Evolutionary conservation across 2,797 vertebrate species (phyloP), one percentile per base, ranked within the genome.

Genomic region (Myioborus miniatus): DNA sequence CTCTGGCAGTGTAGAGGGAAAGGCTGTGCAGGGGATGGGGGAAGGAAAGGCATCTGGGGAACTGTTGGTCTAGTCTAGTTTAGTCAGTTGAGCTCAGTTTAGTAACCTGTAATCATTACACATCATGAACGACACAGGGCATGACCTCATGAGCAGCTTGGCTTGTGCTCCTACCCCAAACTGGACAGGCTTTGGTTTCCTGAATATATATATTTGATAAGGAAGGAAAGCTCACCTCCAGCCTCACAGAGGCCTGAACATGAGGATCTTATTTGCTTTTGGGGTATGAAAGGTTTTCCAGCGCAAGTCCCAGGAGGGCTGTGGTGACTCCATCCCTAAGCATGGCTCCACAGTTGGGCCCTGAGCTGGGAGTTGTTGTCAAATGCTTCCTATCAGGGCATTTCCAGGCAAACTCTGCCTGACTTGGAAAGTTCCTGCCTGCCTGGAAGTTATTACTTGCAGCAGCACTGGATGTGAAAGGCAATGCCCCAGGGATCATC

Each of bases 1-100:
- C n/a, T 36, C 62, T 46, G 63, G 49, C 36, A 65, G 27, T 0
- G 0, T 1, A 2, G 36, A 37, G 36, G 27, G 55, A 82, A 39
- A 7, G 30, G 24, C 26, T 68, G 14, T 9, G 67, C 27, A 72
- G 47, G 52, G 52, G 65, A 37, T 3, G 3, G 18, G 32, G 47
- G 12, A 37, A 53, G 34, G 53, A 85, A 60, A 29, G 13, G 36
- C 18, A 3, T 1, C 7, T 14, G 47, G 36, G 41, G 16, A 77
- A 24, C 26, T 1, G 1, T 41, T 58, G 18, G 59, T 19, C 0
- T 0, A 64, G 32, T 27, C 72, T 69, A n/a, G 72, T 87, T 83
- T 64, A 71, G 55, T 44, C 15, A 24, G 26, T 5, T 14, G 52
- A 83, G 22, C 69, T 93, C 43, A 53, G 30, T 90, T 94, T 81